Percentiles rank a stretch among this genome's conserved stretches.
phyloP scores from a whole-genome alignment of 37 sponge, comb jelly and placozoan genomes.

The Mnemiopsis leidyi region DNA sequence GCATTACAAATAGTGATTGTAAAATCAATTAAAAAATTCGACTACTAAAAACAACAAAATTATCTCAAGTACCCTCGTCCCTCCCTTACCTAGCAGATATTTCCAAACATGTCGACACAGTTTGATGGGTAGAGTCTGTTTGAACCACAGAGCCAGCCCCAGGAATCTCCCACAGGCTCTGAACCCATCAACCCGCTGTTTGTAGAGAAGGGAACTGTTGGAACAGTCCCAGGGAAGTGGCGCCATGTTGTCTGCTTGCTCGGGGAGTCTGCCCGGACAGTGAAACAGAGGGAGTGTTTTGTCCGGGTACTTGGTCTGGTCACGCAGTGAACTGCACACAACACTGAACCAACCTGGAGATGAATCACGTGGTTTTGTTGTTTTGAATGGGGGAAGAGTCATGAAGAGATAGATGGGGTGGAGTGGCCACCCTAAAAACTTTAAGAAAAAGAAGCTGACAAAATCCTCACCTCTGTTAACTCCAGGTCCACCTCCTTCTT shows the following conservation, averaged over 20 bases:
- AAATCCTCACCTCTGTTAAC: constrained; percentile 16
- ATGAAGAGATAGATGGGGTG: too few relatives aligned
- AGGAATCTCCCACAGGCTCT: constrained; percentile 81
- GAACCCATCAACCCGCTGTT: constrained; percentile 39
- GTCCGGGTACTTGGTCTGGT: constrained; percentile 58
- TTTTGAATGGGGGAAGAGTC: too few relatives aligned
- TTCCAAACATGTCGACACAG: constrained; percentile 89
- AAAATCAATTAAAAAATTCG: neutral
- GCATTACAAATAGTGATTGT: neutral
- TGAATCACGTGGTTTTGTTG: too few relatives aligned
- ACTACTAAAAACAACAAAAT: neutral
- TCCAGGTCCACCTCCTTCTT: constrained; percentile 53
- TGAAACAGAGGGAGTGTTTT: constrained; percentile 20
- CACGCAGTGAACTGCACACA: neutral
- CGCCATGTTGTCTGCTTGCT: constrained; percentile 47
- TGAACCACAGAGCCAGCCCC: constrained; percentile 84
- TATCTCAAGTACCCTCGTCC: constrained; percentile 58
- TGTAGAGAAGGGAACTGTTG: constrained; percentile 4
- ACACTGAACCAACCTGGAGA: constrained; percentile 54
- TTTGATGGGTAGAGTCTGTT: constrained; percentile 83
- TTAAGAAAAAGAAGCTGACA: too few relatives aligned
- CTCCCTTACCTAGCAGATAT: constrained; percentile 80
- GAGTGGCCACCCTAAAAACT: too few relatives aligned
- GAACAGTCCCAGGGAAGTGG: constrained; percentile 48
- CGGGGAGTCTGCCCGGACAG: constrained; percentile 55